Base-by-base conservation (phyloP, 37 sponge, comb jelly and placozoan genomes). In the Axinella damicornis region DNA sequence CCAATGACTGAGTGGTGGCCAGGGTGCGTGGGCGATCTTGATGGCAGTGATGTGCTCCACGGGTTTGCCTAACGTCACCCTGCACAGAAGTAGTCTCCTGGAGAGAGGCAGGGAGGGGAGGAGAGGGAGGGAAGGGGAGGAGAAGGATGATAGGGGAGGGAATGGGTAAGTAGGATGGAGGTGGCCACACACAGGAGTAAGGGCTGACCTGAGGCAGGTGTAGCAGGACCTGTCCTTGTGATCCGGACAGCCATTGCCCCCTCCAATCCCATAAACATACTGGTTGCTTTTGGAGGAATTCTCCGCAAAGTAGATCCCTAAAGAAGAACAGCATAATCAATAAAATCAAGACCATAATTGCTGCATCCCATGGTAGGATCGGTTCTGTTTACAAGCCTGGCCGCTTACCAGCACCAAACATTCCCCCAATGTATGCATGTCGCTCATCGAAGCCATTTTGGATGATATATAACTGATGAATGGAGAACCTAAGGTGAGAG, bases 1-100 rank as follows among this genome's bases (percentile, higher is more conserved):
- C 98, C 98, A 40, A 96, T 89, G 27, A 98, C 96, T 28, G 98
- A 95, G 57, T 98, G 96, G 83, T 98, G 98, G 0, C 98, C 98
- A 41, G 98, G 98, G 98, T 0, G 98, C 96, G 54, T 98, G 98
- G 22, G 98, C 94, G 82, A 95, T 96, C 70, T 90, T 83, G 34
- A 91, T 74, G 19, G 98, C 94, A 40, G 90, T 85, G 30, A 75
- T 64, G 57, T 93, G 94, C 38, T 91, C 89, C 59, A 89, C 87
- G 5, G 96, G 92, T 73, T 98, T 98, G 35, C 98, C 98, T 28
- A 98, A 87, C 25, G 94, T 85, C 37, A 98, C 98, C 33, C 98
- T 75, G 75, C 98, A 98, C 70, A 98, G 65, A 33, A 98, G 53
- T 82, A 98, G 66, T 32, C 74, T 84, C 77, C 97, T 92, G 73